A percentile compares a stretch with the other conserved stretches of the same genome.
These are phyloP conservation scores for Molorchus minor DNA, from an alignment of 2,888 invertebrate genomes.

Conservation along the genomic window DNA sequence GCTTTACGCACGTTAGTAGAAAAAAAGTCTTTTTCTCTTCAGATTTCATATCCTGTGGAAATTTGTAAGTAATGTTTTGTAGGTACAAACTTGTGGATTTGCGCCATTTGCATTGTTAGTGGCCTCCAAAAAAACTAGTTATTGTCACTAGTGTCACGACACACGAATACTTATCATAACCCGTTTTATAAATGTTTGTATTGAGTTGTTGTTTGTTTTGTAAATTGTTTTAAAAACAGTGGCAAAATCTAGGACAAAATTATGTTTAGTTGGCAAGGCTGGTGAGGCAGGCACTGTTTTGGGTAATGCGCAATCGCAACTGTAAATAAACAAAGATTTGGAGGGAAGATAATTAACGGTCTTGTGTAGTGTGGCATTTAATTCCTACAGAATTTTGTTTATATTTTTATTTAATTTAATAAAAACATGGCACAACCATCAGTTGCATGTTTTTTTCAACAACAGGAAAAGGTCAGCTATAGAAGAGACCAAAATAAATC, in stretches of 20 bases:
- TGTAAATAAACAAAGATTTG: conserved; percentile 35
- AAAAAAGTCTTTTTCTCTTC: too few relatives aligned
- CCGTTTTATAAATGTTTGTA: too few relatives aligned
- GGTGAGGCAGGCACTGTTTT: background rate
- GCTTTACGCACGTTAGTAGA: too few relatives aligned
- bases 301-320: conserved; percentile 4
- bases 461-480: conserved; percentile 78
- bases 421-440: conserved; percentile 78
- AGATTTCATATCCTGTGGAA: too few relatives aligned
- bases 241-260: conserved; percentile 6
- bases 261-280: conserved; percentile 15
- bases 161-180: too few relatives aligned
- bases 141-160: too few relatives aligned
- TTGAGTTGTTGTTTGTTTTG: too few relatives aligned
- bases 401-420: conserved; percentile 36
- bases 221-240: conserved; percentile 11
- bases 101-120: too few relatives aligned
- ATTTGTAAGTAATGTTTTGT: too few relatives aligned
- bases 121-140: too few relatives aligned
- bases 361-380: conserved; percentile 39
- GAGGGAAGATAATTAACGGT: conserved; percentile 51
- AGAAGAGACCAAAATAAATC: conserved; percentile 68
- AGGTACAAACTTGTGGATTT: too few relatives aligned
- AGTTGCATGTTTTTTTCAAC: conserved; percentile 78
- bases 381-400: conserved; percentile 53